Evolutionary conservation across 2,888 invertebrate species (phyloP).

Genomic region (Sclerodermus sp.): DNA sequence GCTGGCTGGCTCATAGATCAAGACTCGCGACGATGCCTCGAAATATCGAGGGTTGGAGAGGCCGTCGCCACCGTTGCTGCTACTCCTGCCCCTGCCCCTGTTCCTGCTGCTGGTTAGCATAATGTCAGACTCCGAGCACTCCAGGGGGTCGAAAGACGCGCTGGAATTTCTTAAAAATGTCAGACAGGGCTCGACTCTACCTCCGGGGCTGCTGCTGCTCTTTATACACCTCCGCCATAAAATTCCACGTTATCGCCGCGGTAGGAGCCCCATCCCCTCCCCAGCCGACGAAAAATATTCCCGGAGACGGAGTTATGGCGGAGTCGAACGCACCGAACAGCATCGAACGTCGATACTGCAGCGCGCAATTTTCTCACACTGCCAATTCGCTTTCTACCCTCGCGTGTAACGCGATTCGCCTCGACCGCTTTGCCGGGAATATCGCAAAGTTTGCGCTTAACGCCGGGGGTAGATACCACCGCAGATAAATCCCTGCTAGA

Average conservation of each 20-base stretch:
- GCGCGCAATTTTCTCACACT: too few relatives aligned
- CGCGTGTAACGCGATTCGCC: too few relatives aligned
- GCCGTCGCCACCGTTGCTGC: too few relatives aligned
- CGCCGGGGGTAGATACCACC: too few relatives aligned
- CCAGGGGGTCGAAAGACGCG: constrained; percentile 23
- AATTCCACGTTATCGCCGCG: constrained; percentile 34
- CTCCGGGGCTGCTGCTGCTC: constrained; percentile 16
- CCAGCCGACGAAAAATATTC: background rate
- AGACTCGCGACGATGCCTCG: constrained; percentile 31
- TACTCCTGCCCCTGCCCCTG: too few relatives aligned
- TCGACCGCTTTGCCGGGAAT: too few relatives aligned
- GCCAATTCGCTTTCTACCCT: too few relatives aligned
- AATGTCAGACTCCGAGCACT: constrained; percentile 41
- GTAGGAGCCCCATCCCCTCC: constrained; percentile 8
- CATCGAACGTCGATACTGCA: too few relatives aligned
- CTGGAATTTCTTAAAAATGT: constrained; percentile 52
- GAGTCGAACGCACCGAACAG: too few relatives aligned
- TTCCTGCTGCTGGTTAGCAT: constrained; percentile 55
- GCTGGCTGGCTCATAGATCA: constrained; percentile 43
- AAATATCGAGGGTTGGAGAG: constrained; percentile 42
- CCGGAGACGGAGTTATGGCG: too few relatives aligned
- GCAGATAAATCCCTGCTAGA: too few relatives aligned
- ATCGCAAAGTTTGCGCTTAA: too few relatives aligned
- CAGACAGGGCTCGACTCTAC: constrained; percentile 21
- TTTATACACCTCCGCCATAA: constrained; percentile 25